Evolutionary conservation across 2,113 vertebrate genomes (phyloP), one percentile per base, ranked within the genome.

Genomic region (Fregata magnificens): DNA sequence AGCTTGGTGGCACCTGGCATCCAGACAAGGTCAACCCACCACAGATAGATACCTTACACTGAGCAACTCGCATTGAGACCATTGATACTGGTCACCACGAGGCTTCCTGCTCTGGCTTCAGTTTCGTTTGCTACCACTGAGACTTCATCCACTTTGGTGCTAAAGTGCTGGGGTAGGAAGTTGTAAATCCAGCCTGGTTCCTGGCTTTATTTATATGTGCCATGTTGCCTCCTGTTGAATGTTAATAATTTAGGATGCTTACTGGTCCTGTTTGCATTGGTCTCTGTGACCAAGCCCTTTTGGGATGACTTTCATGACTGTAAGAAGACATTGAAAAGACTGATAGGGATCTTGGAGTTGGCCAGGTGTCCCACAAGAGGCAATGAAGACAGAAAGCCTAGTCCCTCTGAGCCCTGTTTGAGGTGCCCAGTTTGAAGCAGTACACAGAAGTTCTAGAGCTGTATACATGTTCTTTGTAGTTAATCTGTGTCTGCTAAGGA

Each of bases 61-160:
- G 42, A 56, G 21, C 42, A 87, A 9, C 21, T 58, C 1, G 0
- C 26, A 18, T 2, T 32, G 58, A 59, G 7, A 47, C 25, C 0
- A 0, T 28, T 28, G 21, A 66, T 20, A 32, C 5, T 21, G 19
- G 29, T 47, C 40, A 86, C 6, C 22, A 55, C 0, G 0, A 77
- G 4, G 14, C 11, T 77, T 53, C 61, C 70, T 84, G 25, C 6
- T 74, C 52, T 58, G 34, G 7, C 29, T 85, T 85, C 44, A 26
- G 7, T 31, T 76, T n/a, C 16, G 10, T 76, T 69, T 91, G 22
- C 38, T 71, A 13, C 25, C 42, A 56, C 25, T 45, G 32, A 50
- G 19, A 50, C 32, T 81, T 74, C 22, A 44, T 5, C 7, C 25
- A 24, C 18, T n/a, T 36, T 40, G 26, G 32, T 52, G n/a, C 4